A percentile compares a stretch with the other conserved stretches of the same genome.
phyloP scores from a whole-genome alignment of 2,113 vertebrate species.

The Eidolon helvum region DNA sequence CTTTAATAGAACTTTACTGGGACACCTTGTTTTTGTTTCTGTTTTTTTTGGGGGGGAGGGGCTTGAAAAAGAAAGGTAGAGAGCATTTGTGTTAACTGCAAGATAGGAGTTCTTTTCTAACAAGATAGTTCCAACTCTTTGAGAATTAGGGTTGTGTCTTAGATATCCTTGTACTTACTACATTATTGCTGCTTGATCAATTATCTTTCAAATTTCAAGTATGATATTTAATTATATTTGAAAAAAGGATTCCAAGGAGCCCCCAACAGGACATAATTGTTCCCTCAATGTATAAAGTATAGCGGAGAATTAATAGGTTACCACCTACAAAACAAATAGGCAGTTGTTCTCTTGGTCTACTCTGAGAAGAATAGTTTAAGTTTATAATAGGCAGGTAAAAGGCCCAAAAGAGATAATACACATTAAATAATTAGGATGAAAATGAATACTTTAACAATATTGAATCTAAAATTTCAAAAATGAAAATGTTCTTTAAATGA shows the following conservation, averaged over 20 bases:
- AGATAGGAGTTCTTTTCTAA: background rate
- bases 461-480: slow-evolving; percentile 19
- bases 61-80: background rate
- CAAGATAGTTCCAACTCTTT: background rate
- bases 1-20: background rate
- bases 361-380: slow-evolving; percentile 10
- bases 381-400: background rate
- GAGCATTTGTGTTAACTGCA: background rate
- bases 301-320: background rate
- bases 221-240: slow-evolving; percentile 41
- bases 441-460: slow-evolving; percentile 21
- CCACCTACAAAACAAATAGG: background rate
- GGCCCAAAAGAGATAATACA: background rate
- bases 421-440: background rate
- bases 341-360: background rate
- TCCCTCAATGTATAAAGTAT: slow-evolving; percentile 6
- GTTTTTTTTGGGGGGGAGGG: background rate
- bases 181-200: background rate
- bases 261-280: background rate
- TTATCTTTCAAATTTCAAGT: slow-evolving; percentile 30
- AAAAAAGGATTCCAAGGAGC: background rate
- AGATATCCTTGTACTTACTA: background rate
- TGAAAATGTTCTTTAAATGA: no score
- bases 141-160: slow-evolving; percentile 10
- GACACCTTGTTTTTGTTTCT: background rate